These are phyloP conservation scores for Mylabris sibirica DNA, from an alignment of 2,888 invertebrate genomes.

Conservation along the genomic window DNA sequence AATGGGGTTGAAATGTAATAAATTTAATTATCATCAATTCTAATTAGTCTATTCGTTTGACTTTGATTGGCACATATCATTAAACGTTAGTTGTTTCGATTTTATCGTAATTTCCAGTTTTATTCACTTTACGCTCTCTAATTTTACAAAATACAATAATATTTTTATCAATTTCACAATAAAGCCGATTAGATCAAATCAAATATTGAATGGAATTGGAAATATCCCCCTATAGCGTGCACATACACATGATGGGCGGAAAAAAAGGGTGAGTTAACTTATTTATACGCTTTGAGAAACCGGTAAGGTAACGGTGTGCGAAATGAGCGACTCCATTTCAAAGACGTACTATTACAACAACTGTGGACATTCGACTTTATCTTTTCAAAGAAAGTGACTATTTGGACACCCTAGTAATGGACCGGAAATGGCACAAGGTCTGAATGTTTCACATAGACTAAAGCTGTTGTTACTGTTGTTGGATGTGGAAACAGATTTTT, in stretches of 20 bases:
- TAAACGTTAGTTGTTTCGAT: slow-evolving; percentile 22
- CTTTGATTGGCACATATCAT: slow-evolving; percentile 35
- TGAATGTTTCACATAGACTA: slow-evolving; percentile 37
- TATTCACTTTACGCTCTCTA: not conserved
- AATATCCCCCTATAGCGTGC: not conserved
- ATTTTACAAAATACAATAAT: slow-evolving; percentile 11
- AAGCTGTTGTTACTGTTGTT: not conserved
- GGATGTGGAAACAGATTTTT: slow-evolving; percentile 21
- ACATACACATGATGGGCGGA: slow-evolving; percentile 18
- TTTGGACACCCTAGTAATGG: slow-evolving; percentile 45
- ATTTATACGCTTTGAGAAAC: slow-evolving; percentile 16
- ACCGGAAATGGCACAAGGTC: slow-evolving; percentile 48
- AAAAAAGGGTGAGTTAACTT: slow-evolving; percentile 30
- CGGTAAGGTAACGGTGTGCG: slow-evolving; percentile 47
- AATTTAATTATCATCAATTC: slow-evolving; percentile 36
- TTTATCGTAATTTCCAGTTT: slow-evolving; percentile 7
- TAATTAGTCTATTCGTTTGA: slow-evolving; percentile 25
- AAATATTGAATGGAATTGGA: not conserved
- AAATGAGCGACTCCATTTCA: slow-evolving; percentile 49
- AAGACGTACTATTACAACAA: slow-evolving; percentile 23
- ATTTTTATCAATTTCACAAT: not conserved
- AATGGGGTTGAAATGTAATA: slow-evolving; percentile 19
- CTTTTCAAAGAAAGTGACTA: slow-evolving; percentile 48
- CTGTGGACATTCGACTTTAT: slow-evolving; percentile 46
- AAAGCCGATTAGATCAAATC: not conserved